Evolutionary conservation across 2,888 invertebrate genomes (phyloP), one percentile per base, ranked within the genome.

Genomic region (Temnothorax rugatulus): DNA sequence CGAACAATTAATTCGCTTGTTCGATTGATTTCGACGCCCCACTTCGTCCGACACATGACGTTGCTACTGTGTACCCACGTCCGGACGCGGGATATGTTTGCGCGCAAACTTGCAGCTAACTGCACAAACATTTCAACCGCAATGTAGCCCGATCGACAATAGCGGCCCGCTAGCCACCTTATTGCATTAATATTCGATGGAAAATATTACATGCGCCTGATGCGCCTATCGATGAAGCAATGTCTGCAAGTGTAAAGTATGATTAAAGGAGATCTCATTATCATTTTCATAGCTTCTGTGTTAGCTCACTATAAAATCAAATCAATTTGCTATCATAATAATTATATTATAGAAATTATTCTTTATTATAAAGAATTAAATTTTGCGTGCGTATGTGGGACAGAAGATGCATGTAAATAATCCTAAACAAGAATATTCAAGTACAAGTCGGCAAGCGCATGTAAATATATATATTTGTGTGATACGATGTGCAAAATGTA

Each of bases 71-170:
- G 73, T 79, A 73, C 59, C 18, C 52, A 71, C 21, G 73, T 71
- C 57, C 57, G n/a, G 29, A 59, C 47, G 79, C 64, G 57, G 57
- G 59, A 79, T 79, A 79, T 79, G 79, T 73, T 71, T 73, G 79
- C 73, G 79, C 57, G 59, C 79, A 79, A 79, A 79, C 73, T 44
- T 71, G 79, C 71, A 79, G 57, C 71, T 47, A 71, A 44, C 73
- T 79, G 73, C 73, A 71, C 79, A 79, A 79, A 79, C 79, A 73
- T 79, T 79, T 79, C 79, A 44, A 38, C 59, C 73, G 73, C 59
- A 11, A 47, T 15, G 34, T 34, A 59, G 21, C 44, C n/a, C 18
- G 57, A 73, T 71, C 57, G 25, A 52, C 79, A 59, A 71, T 57
- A 47, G 57, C 18, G 29, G 18, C n/a, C 15, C 54, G 44, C 21